Evolutionary conservation across 2,113 vertebrate genomes (phyloP).

Genomic region (Spilogale gracilis): DNA sequence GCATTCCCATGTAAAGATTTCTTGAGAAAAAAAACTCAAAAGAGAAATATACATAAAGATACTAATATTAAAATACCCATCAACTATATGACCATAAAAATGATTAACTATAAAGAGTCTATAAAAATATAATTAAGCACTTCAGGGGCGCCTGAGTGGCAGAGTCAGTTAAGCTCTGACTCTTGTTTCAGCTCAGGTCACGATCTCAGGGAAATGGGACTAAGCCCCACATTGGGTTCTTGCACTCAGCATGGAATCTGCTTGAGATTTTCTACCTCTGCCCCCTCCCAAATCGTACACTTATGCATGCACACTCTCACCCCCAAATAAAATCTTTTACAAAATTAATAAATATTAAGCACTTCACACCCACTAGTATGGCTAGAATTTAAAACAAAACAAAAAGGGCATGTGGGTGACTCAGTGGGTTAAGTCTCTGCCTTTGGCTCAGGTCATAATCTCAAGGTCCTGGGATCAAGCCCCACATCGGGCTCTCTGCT

Average conservation of each 20-base stretch:
- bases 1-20: not conserved
- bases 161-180: not conserved
- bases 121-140: not conserved
- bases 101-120: not conserved
- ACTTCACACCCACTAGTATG: not conserved
- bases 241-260: not conserved
- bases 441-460: no score
- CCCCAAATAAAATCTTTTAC: not conserved
- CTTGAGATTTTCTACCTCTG: not conserved
- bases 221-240: not conserved
- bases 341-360: not conserved
- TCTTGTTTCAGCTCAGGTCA: not conserved
- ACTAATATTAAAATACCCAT: not conserved
- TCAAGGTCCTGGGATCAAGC: no score
- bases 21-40: not conserved
- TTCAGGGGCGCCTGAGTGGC: not conserved
- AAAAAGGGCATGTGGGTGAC: not conserved
- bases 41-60: not conserved
- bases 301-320: fast-evolving
- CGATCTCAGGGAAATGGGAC: not conserved
- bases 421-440: no score
- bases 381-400: not conserved
- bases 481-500: no score
- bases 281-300: not conserved
- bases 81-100: not conserved